Conservation (phyloP, 2,113 vertebrate genomes). For the Onychostoma macrolepis region DNA sequence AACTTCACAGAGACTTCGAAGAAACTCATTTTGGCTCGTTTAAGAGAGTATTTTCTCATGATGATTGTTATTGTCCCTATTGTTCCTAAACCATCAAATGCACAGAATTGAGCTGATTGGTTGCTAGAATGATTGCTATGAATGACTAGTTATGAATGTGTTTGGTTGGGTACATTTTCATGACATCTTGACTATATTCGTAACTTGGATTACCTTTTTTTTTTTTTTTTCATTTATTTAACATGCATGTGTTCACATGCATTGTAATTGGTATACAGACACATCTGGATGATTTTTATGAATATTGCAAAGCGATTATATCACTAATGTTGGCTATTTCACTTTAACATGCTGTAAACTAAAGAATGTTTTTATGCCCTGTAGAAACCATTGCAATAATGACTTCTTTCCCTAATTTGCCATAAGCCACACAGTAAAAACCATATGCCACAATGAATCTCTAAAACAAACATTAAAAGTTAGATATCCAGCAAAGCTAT, state of each 20-base stretch:
- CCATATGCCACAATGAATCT: constrained; percentile 75
- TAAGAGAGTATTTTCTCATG: background rate
- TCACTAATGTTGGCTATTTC: background rate
- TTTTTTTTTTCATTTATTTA: background rate
- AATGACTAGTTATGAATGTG: background rate
- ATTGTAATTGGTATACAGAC: background rate
- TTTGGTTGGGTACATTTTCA: background rate
- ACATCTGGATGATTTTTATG: background rate
- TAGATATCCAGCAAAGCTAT: constrained; percentile 69
- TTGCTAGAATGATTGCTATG: background rate
- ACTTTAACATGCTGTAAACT: constrained; percentile 11
- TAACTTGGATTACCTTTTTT: background rate
- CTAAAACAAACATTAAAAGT: constrained; percentile 74
- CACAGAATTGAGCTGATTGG: background rate
- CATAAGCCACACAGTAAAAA: constrained; percentile 68
- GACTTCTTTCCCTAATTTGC: constrained; percentile 69
- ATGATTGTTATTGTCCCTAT: background rate
- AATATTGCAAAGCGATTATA: background rate
- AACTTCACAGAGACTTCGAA: background rate
- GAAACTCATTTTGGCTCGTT: constrained; percentile 4
- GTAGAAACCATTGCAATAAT: constrained; percentile 57
- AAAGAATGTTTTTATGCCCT: constrained; percentile 18
- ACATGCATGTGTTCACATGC: background rate
- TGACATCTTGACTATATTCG: background rate
- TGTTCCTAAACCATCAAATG: background rate